phyloP scores from a whole-genome alignment of 2,113 vertebrate genomes.

The Pygoscelis antarcticus region DNA sequence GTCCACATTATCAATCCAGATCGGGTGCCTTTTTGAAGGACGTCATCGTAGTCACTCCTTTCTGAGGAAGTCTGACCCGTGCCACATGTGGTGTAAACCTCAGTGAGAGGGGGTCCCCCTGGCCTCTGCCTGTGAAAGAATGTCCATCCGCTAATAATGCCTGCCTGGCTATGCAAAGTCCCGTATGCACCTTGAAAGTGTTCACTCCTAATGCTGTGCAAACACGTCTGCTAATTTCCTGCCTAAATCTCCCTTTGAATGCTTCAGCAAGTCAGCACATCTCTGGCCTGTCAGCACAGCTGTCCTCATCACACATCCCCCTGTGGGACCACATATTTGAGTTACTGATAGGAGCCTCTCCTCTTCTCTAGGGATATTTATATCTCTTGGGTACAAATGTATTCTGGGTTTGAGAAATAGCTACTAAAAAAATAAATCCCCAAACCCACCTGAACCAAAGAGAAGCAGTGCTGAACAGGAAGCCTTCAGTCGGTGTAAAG shows the following conservation, averaged over 20 bases:
- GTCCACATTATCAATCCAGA: neutral
- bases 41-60: neutral
- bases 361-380: neutral
- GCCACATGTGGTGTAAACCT: neutral
- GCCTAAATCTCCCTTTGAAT: neutral
- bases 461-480: neutral
- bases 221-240: neutral
- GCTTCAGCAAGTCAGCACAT: neutral
- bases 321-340: neutral
- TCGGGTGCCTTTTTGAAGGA: neutral
- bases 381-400: neutral
- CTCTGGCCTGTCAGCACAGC: neutral
- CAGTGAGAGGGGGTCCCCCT: accelerated
- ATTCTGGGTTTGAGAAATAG: neutral
- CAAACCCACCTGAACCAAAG: neutral
- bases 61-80: neutral
- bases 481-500: neutral
- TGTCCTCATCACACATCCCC: neutral
- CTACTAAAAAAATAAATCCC: neutral
- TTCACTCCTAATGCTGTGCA: neutral
- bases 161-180: neutral
- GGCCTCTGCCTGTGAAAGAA: neutral
- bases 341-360: neutral
- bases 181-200: accelerated
- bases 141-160: accelerated